Conservation (phyloP, 1,140 invertebrate species). For the Seison nebaliae region DNA sequence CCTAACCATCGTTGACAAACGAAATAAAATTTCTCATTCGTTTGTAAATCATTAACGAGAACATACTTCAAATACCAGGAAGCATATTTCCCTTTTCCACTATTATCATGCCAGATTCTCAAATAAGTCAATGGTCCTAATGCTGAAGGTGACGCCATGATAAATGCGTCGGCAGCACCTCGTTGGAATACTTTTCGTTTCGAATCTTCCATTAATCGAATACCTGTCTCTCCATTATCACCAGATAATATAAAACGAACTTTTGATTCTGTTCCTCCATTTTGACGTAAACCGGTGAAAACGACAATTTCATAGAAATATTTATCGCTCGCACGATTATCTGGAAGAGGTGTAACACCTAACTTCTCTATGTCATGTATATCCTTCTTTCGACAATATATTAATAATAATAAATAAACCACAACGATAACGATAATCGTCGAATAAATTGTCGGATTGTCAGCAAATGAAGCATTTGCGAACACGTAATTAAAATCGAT, state of each 20-base stretch:
- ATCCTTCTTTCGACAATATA: constrained; percentile 31
- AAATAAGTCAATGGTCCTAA: constrained; percentile 32
- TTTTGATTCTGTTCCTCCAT: constrained; percentile 19
- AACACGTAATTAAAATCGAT: constrained; percentile 28
- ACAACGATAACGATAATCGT: constrained; percentile 30
- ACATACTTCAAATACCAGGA: constrained; percentile 34
- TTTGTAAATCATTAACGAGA: constrained; percentile 33
- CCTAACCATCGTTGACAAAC: constrained; percentile 27
- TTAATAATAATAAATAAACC: constrained; percentile 26
- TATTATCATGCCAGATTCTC: constrained; percentile 35
- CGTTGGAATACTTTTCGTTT: constrained; percentile 16
- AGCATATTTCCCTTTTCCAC: constrained; percentile 28
- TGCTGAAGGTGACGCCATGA: constrained; percentile 31
- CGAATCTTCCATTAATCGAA: constrained; percentile 2
- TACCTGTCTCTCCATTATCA: constrained; percentile 8
- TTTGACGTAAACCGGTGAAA: constrained; percentile 29
- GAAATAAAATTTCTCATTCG: constrained; percentile 29
- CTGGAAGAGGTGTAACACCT: constrained; percentile 29
- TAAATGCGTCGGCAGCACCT: constrained; percentile 30
- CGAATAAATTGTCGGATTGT: constrained; percentile 34
- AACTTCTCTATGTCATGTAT: constrained; percentile 30
- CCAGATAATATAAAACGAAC: constrained; percentile 13
- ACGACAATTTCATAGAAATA: constrained; percentile 35
- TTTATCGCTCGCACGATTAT: constrained; percentile 31
- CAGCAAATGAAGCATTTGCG: constrained; percentile 30